Base-by-base conservation (phyloP, 2,888 invertebrate genomes). In the Gari tellinella region DNA sequence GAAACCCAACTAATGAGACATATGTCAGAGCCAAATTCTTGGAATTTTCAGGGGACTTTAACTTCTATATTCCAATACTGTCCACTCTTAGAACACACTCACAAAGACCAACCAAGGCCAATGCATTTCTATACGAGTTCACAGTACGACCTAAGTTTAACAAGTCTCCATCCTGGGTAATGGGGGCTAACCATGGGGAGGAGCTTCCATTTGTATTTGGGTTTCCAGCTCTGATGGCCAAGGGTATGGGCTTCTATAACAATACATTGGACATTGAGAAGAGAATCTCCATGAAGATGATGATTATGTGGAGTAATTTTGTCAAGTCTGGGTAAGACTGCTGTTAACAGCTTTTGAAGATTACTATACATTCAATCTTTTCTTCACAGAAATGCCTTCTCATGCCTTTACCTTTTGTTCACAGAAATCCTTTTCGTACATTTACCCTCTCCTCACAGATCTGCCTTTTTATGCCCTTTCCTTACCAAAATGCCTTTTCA, bases 301-400 rank as follows among this genome's bases (percentile, higher is more conserved):
- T 98, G 97, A 94, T 95, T 90, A 97, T 97, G 92, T 98, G 97
- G 97, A 96, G 97, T 0, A 98, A 98, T 92, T 98, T 98, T 91
- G 97, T 97, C 46, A 96, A 96, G 93, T 95, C 96, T 79, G 97
- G 98, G 98, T 98, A 94, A 95, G 95, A 80, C 38, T 5, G 10
- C 26, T 41, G 14, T 40, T 10, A 52, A 51, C n/a, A 2, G 17
- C 25, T 56, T n/a, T n/a, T n/a, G n/a, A n/a, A n/a, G n/a, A n/a
- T n/a, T n/a, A n/a, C n/a, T n/a, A n/a, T n/a, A n/a, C n/a, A n/a
- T n/a, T n/a, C n/a, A n/a, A n/a, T n/a, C n/a, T n/a, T n/a, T n/a
- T n/a, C n/a, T n/a, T n/a, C n/a, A n/a, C n/a, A n/a, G n/a, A n/a
- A n/a, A n/a, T n/a, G n/a, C n/a, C n/a, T n/a, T n/a, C n/a, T n/a